phyloP scores from a whole-genome alignment of 2,888 invertebrate species.

The Lamellibrachia columna region DNA sequence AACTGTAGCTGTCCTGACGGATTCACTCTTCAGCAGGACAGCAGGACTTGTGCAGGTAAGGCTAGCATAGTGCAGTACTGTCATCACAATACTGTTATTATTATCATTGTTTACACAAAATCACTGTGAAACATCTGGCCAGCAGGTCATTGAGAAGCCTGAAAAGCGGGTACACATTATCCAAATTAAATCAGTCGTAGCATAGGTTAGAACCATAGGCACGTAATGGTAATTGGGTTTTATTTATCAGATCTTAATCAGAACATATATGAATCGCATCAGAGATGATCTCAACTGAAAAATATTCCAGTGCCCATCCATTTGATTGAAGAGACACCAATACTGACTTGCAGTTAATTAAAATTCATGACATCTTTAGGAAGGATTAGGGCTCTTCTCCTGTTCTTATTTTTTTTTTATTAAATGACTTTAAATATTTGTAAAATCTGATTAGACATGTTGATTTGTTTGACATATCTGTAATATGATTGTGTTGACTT shows the following conservation, averaged over 20 bases:
- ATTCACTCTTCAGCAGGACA: background rate
- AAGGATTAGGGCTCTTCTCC: background rate
- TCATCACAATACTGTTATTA: background rate
- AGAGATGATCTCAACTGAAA: too few species aligned
- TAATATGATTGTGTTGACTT: background rate
- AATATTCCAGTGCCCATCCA: too few species aligned
- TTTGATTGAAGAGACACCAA: background rate
- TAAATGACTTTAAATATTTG: background rate
- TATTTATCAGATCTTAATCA: too few species aligned
- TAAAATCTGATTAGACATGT: background rate
- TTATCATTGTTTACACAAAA: too few species aligned
- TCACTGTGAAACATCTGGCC: too few species aligned
- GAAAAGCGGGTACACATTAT: too few species aligned
- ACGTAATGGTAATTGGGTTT: too few species aligned
- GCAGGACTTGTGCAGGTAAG: slow-evolving; percentile 16
- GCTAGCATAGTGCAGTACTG: background rate
- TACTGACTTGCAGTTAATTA: background rate
- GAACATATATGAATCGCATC: too few species aligned
- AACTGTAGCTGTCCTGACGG: background rate
- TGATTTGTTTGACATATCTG: background rate
- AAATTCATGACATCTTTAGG: background rate
- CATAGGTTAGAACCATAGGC: too few species aligned
- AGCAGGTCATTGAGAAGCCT: too few species aligned
- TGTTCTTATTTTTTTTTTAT: background rate
- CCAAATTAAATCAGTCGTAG: too few species aligned